Evolutionary conservation across 2,888 invertebrate species (phyloP), one percentile per base, ranked within the genome.

Genomic region (Aleiodes testaceus): DNA sequence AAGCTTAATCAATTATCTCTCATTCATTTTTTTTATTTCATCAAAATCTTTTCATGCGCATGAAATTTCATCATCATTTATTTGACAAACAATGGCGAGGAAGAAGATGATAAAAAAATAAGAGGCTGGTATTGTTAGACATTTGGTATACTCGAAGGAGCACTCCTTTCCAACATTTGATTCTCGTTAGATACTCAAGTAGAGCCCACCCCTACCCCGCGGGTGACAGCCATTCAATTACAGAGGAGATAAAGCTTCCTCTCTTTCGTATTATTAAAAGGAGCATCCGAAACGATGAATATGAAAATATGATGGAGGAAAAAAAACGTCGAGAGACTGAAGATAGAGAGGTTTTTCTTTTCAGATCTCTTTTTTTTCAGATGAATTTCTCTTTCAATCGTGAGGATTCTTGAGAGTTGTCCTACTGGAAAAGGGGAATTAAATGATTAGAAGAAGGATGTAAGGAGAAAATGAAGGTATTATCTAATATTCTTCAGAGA

Each of bases 171-270:
- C 45, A 63, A 63, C 22, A 67, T 67, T 67, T 59, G 30, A 45
- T 49, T 45, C 47, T 55, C 47, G 55, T 67, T 67, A 59, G 55
- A 67, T 59, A 47, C 55, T 45, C 45, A 11, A 30, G 16, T 20
- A 18, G 26, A 59, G 14, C 36, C 12, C 42, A 30, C 30, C 36
- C 36, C 49, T 52, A 52, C 53, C 64, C 45, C 59, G 59, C 42
- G 53, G 59, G 59, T 59, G 59, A 59, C 59, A 59, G 59, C 59
- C 59, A 69, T 69, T 69, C 69, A 69, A 69, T 69, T 69, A 69
- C 59, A 52, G 52, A 52, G 22, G 64, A 64, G 69, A 69, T 69
- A 44, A 69, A 69, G 45, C 64, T 49, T 52, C 55, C 63, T 26
- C 36, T 18, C 11, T 20, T 65, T 65, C 16, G 11, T 59, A 59